Evolutionary conservation across 2,797 vertebrate genomes (phyloP), one percentile per base, ranked within the genome.

Genomic region (Rhinophrynus dorsalis): DNA sequence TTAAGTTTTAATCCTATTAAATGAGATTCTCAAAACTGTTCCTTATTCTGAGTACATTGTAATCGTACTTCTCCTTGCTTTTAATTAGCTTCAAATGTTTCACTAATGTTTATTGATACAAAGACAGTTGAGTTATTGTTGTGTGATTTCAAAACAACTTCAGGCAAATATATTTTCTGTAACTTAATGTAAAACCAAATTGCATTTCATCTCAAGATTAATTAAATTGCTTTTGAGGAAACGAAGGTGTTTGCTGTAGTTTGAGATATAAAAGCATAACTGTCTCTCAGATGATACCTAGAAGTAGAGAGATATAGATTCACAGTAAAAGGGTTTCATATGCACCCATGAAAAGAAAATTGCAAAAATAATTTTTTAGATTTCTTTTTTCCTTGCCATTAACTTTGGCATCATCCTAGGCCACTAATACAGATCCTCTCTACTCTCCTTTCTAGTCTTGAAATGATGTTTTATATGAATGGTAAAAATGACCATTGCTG

Each of bases 71-170:
- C 76, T 48, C 67, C 37, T 75, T 76, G 76, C 48, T 77, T 72
- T 48, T 83, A 82, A 82, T 79, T 81, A 77, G 74, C 74, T 75
- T 79, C 58, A 76, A 80, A 85, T 77, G 29, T 63, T 69, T 78
- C 5, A 76, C 78, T 70, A 77, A 42, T 75, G 76, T 12, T 60
- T 27, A 40, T 27, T 57, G 42, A 57, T 63, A 71, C 48, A 64
- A 63, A 56, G 15, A 24, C 51, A 71, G 64, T 57, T 40, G 40
- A 38, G 32, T 42, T 38, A 30, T 44, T 26, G 44, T 63, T 57
- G 30, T 71, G 51, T 2, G 42, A 57, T 63, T 56, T 62, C 27
- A 71, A 64, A 64, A 42, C 18, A n/a, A 52, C 24, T 42, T 23
- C 48, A 35, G 35, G 10, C 42, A 52, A 70, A 60, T 32, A 12